A percentile compares a stretch with the other conserved stretches of the same genome.
These are phyloP conservation scores for Eurois occulta DNA, from an alignment of 2,888 invertebrate genomes.

Conservation along the genomic window DNA sequence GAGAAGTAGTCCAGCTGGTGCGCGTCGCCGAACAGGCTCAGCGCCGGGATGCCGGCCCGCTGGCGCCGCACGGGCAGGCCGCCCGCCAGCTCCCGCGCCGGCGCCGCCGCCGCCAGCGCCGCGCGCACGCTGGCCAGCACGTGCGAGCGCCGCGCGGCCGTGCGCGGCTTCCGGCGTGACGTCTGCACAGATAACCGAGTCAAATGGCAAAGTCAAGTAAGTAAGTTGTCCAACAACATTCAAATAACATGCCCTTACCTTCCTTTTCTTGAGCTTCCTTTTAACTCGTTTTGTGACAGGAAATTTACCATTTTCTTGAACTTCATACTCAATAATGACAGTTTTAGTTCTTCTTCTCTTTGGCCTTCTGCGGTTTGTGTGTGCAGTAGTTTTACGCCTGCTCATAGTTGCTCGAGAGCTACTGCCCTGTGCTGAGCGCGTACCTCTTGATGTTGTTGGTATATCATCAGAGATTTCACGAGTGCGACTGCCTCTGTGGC, in stretches of 20 bases:
- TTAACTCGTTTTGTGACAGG: conserved; percentile 89
- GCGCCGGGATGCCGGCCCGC: conserved; percentile 75
- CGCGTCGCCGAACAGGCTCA: conserved; percentile 91
- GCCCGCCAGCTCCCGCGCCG: conserved; percentile 76
- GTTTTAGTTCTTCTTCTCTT: conserved; percentile 88
- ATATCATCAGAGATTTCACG: conserved; percentile 52
- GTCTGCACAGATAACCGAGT: conserved; percentile 62
- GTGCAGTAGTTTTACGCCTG: conserved; percentile 69
- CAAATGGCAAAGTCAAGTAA: neutral
- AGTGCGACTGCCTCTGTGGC: conserved; percentile 61
- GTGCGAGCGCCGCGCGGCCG: conserved; percentile 83
- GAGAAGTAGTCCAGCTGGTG: conserved; percentile 93
- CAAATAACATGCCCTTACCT: conserved; percentile 70
- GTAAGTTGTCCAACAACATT: neutral
- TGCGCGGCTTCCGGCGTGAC: conserved; percentile 79
- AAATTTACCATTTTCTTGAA: conserved; percentile 91
- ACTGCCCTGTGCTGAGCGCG: conserved; percentile 42
- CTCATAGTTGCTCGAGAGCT: conserved; percentile 57
- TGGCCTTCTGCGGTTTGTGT: conserved; percentile 73
- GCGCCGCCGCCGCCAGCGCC: conserved; percentile 64
- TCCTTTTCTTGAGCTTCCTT: conserved; percentile 82
- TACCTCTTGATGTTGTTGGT: conserved; percentile 70
- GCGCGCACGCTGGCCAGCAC: conserved; percentile 85
- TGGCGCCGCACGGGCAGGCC: conserved; percentile 64
- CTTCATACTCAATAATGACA: conserved; percentile 92